Conservation (phyloP, 1,140 invertebrate species). For the Acromyrmex heyeri region DNA sequence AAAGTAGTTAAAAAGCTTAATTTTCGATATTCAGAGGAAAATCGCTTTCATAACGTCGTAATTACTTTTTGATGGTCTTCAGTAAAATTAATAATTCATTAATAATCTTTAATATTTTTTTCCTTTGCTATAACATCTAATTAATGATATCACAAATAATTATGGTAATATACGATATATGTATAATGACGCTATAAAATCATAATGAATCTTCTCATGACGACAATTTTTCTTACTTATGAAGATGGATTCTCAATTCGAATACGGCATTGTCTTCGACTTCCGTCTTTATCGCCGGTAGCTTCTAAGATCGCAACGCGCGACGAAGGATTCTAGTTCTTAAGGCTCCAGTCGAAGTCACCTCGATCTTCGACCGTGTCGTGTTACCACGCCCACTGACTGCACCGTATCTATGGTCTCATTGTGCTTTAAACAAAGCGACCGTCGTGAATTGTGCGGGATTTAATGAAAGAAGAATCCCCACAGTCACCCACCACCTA, state of each 20-base stretch:
- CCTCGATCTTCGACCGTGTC: slow-evolving; percentile 78
- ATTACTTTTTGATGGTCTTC: background rate
- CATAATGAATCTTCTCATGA: slow-evolving; percentile 18
- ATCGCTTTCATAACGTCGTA: background rate
- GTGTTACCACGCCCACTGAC: slow-evolving; percentile 79
- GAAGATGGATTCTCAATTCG: slow-evolving; percentile 62
- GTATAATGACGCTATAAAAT: slow-evolving; percentile 5
- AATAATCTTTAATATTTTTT: background rate
- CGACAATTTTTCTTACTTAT: slow-evolving; percentile 46
- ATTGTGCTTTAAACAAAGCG: slow-evolving; percentile 83
- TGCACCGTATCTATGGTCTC: slow-evolving; percentile 77
- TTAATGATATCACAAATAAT: slow-evolving; percentile 3
- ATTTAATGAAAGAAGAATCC: slow-evolving; percentile 83
- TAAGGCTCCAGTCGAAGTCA: slow-evolving; percentile 71
- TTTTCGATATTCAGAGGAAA: background rate
- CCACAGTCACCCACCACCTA: slow-evolving; percentile 41
- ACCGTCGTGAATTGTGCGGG: slow-evolving; percentile 77
- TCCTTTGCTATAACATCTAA: background rate
- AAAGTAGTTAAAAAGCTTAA: background rate
- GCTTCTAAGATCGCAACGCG: slow-evolving; percentile 59
- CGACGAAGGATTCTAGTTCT: slow-evolving; percentile 68
- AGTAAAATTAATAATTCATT: slow-evolving; percentile 11
- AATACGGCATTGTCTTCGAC: slow-evolving; percentile 66
- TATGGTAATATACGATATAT: background rate
- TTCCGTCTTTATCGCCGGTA: slow-evolving; percentile 68